Base-by-base conservation (phyloP, 2,888 invertebrate genomes). In the Tenthredo scrophulariae region DNA sequence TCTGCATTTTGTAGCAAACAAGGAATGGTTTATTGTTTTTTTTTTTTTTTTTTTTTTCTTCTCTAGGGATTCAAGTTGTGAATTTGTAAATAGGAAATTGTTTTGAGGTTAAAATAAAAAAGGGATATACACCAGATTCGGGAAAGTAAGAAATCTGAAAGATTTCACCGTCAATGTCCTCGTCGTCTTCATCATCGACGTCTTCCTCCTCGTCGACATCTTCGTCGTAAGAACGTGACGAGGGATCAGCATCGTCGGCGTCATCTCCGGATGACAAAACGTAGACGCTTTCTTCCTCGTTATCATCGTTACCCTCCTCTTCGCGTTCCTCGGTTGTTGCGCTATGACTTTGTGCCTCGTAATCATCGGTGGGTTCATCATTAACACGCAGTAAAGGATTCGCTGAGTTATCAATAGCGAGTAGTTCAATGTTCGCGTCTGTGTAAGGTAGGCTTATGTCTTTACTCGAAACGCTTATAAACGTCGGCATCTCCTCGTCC, bases 401-500 rank as follows among this genome's bases (percentile, higher is more conserved):
- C 18, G 37, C 40, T 3, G 83, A 29, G 67, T 83, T 83, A 50
- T 83, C 83, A 46, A 70, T 65, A 18, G 83, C 40, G 1, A 83
- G n/a, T 65, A 50, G 62, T 13, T 80, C 33, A 15, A 80, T 37
- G 62, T 80, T 80, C 62, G 37, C 80, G 33, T 67, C 83, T 18
- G 83, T 37, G 43, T 67, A 83, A n/a, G 83, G 83, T 9, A 83
- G 70, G 13, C 83, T 83, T 62, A 80, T 80, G 6, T 83, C 83
- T 83, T 83, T 83, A 40, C 88, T 90, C 2, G 90, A 90, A 26
- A 89, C 86, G 5, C 90, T 89, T 33, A 91, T 88, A 77, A 90
- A 91, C 0, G 91, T 90, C 15, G 91, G 91, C 92, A 91, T 92
- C 84, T 92, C 91, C 84, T 91, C 92, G 79, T 92, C 92, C 54